These are phyloP conservation scores for Steatornis caripensis DNA, from an alignment of 2,113 vertebrate species.

Conservation along the genomic window DNA sequence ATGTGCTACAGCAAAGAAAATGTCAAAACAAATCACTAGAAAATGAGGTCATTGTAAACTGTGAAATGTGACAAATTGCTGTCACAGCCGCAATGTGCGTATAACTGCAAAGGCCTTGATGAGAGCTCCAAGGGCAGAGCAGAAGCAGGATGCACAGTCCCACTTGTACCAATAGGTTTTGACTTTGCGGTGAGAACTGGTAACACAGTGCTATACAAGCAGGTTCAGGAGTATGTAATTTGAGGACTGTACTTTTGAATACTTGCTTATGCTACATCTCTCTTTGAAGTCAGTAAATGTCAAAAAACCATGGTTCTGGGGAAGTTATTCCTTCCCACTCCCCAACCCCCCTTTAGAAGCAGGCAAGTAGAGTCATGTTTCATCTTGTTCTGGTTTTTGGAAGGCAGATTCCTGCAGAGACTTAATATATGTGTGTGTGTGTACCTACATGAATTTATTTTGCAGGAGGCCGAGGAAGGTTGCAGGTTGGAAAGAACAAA, in stretches of 20 bases:
- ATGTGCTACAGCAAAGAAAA: not conserved
- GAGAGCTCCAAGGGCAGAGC: not conserved
- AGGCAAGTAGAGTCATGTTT: not conserved
- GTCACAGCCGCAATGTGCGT: not conserved
- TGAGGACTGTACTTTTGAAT: not conserved
- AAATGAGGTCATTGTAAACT: constrained; percentile 5
- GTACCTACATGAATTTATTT: not conserved
- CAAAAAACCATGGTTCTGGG: accelerated
- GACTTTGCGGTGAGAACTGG: not conserved
- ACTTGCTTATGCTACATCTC: not conserved
- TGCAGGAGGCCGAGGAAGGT: not conserved
- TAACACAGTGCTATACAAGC: not conserved
- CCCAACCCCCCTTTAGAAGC: not conserved
- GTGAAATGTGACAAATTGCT: constrained; percentile 34
- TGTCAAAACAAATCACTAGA: constrained; percentile 52
- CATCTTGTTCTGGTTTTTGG: not conserved
- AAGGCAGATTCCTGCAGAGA: not conserved
- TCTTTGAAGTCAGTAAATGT: not conserved
- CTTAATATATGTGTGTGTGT: not conserved
- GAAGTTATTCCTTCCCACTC: not conserved
- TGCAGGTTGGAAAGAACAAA: not conserved
- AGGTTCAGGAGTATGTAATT: not conserved
- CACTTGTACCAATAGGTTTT: not conserved
- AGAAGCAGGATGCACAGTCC: not conserved
- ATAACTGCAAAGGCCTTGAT: not conserved